Evolutionary conservation across 2,113 vertebrate species (phyloP), one percentile per base, ranked within the genome.

Genomic region (Struthidea cinerea): DNA sequence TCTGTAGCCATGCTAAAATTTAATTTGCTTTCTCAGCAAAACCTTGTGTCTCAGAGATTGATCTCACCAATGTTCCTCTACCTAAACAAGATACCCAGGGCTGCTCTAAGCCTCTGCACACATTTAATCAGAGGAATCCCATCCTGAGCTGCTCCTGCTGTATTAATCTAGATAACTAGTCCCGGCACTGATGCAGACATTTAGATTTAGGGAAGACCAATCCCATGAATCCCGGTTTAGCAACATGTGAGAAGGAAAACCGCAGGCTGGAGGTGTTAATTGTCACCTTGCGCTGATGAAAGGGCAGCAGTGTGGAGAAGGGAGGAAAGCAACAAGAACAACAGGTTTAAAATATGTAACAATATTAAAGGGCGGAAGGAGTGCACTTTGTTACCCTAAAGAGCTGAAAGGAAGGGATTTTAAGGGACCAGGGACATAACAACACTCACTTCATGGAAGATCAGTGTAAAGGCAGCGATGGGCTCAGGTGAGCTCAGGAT

Each of bases 281-380:
- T 90, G 85, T 71, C 74, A 47, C 61, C 78, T 39, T 35, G 81
- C 37, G 73, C 94, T 91, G 64, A 37, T 46, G 81, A 26, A 69
- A 68, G 6, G 9, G 80, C 11, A 82, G 67, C 53, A 8, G 5
- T 5, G 73, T 10, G 74, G 37, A 63, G 68, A 65, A 47, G 8
- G 3, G 56, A 59, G 87, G 63, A 55, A 93, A 89, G 39, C 71
- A 79, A 46, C 33, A 16, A n/a, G 68, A 93, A 49, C 23, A 81
- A 81, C 87, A 89, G 68, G 68, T 87, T 89, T 76, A 3, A 50
- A 81, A 75, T 14, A 7, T 4, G 22, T n/a, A 12, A 37, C 13
- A 7, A 5, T 7, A 28, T 9, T 9, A 61, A 67, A 53, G 55
- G 59, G 76, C 52, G 75, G 23, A n/a, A 77, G 50, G 21, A 30